A percentile compares a stretch with the other conserved stretches of the same genome.
These are phyloP conservation scores for Apotomis betuletana DNA, from an alignment of 2,888 invertebrate genomes.

Conservation along the genomic window DNA sequence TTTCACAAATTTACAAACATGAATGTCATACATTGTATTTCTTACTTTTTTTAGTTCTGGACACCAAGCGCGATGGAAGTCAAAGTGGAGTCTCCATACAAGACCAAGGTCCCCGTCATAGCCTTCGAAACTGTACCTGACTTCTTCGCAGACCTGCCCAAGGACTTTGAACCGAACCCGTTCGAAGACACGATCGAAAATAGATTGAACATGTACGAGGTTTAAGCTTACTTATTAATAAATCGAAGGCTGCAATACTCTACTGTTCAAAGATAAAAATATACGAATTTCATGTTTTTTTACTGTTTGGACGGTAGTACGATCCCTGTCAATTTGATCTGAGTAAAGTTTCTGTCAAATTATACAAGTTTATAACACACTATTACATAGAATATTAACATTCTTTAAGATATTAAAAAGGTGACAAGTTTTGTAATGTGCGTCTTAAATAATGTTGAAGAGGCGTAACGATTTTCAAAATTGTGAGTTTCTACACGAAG, in stretches of 20 bases:
- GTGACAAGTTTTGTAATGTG: too few species aligned
- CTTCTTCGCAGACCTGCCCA: conserved; percentile 33
- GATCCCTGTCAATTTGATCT: conserved; percentile 29
- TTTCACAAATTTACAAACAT: too few species aligned
- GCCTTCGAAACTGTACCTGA: conserved; percentile 39
- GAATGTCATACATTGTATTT: not conserved
- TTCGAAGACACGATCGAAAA: conserved; percentile 40
- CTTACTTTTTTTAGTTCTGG: conserved; percentile 38
- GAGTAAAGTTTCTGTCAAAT: conserved; percentile 21
- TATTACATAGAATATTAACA: too few species aligned
- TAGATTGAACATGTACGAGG: conserved; percentile 34
- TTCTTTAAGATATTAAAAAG: too few species aligned
- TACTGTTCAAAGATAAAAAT: conserved; percentile 3
- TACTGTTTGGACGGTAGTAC: conserved; percentile 13
- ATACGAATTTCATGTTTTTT: not conserved
- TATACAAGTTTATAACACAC: too few species aligned
- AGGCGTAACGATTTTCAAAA: too few species aligned
- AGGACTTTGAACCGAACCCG: conserved; percentile 40
- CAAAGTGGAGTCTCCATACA: conserved; percentile 36
- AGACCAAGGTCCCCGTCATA: conserved; percentile 41
- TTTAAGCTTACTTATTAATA: conserved; percentile 20
- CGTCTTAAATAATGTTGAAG: too few species aligned
- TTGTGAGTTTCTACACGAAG: too few species aligned
- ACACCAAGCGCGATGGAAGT: conserved; percentile 25
- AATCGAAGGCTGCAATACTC: conserved; percentile 36